phyloP scores from a whole-genome alignment of 2,113 vertebrate genomes.

The Pseudois nayaur region DNA sequence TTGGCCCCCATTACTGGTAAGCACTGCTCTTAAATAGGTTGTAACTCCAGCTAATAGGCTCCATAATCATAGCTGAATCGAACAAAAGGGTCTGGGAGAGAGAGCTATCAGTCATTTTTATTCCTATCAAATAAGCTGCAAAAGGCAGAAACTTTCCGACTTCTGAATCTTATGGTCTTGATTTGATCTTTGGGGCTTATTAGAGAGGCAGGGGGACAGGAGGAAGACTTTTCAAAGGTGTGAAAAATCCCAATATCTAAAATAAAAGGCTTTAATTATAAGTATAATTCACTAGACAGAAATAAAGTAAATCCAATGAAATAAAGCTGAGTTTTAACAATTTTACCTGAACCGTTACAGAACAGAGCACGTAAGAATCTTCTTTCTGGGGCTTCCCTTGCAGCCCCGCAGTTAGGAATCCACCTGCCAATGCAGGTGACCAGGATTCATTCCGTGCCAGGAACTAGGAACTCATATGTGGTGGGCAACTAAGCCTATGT shows the following conservation, averaged over 20 bases:
- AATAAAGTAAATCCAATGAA: constrained; percentile 17
- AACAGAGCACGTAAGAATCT: background rate
- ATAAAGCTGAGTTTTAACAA: constrained; percentile 4
- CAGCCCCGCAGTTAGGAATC: background rate
- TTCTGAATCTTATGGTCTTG: constrained; percentile 71
- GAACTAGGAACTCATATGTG: background rate
- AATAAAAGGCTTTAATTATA: background rate
- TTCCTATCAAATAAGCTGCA: constrained; percentile 77
- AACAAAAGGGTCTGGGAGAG: constrained; percentile 81
- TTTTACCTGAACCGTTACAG: background rate
- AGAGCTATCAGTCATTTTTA: constrained; percentile 83
- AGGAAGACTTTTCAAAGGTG: background rate
- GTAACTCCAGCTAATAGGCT: constrained; percentile 86
- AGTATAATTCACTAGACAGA: constrained; percentile 27
- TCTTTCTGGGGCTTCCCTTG: background rate
- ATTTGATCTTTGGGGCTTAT: constrained; percentile 42
- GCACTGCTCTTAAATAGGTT: constrained; percentile 86
- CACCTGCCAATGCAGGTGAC: background rate
- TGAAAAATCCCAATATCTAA: background rate
- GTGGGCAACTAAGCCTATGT: background rate
- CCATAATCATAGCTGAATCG: constrained; percentile 82
- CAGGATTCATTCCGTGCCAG: background rate
- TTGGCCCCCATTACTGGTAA: constrained; percentile 88
- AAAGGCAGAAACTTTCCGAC: constrained; percentile 72
- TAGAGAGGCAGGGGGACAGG: background rate